A percentile compares a stretch with the other conserved stretches of the same genome.
These are phyloP conservation scores for Hydropsyche betteni DNA, from an alignment of 2,888 invertebrate species.

Conservation along the genomic window DNA sequence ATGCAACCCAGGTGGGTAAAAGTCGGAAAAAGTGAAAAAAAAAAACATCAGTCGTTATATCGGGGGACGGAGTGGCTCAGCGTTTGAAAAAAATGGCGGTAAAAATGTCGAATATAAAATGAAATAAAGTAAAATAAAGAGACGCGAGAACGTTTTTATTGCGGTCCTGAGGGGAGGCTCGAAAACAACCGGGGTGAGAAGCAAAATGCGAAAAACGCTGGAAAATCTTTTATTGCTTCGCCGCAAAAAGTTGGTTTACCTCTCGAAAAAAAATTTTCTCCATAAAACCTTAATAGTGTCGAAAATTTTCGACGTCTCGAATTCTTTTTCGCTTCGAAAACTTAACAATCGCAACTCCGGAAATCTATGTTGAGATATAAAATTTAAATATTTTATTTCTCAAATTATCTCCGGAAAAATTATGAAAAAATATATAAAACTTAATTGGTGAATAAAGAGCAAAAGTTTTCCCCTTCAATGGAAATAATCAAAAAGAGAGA, in stretches of 20 bases:
- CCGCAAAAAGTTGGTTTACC: neutral
- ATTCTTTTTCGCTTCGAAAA: neutral
- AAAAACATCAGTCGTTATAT: too few relatives aligned
- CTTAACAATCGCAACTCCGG: too few relatives aligned
- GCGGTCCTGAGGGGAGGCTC: conserved; percentile 24
- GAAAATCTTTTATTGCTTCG: conserved; percentile 36
- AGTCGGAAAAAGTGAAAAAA: conserved; percentile 6
- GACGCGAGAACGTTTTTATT: conserved; percentile 35
- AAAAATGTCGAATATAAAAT: conserved; percentile 16
- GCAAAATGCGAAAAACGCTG: conserved; percentile 13
- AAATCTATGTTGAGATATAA: too few relatives aligned
- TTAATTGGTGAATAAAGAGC: neutral
- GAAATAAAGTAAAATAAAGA: conserved; percentile 30
- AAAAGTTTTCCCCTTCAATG: neutral
- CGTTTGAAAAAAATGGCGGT: neutral
- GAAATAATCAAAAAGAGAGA: neutral
- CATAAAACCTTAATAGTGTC: conserved; percentile 14
- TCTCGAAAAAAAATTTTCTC: neutral
- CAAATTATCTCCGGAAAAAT: neutral
- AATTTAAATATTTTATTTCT: too few relatives aligned
- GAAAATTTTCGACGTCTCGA: conserved; percentile 16
- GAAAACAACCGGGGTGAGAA: conserved; percentile 31
- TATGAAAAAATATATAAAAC: neutral
- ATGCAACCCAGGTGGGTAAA: conserved; percentile 24
- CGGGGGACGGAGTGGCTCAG: neutral